These are phyloP conservation scores for Mesorhabditis spiculigera DNA, from an alignment of 2,888 invertebrate genomes.

Conservation along the genomic window DNA sequence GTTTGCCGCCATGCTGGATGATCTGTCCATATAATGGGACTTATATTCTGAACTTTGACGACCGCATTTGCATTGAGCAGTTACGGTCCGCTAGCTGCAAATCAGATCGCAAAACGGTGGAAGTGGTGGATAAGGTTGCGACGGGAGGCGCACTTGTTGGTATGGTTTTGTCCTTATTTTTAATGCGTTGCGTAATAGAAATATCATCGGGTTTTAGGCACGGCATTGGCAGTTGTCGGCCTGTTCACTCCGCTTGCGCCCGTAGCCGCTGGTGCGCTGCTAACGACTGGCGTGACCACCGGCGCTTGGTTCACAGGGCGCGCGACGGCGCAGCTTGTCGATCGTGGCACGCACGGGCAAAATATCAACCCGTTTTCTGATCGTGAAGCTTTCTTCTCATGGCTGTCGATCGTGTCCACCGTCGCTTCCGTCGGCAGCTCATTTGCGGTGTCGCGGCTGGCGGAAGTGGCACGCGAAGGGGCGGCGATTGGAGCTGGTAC, in stretches of 20 bases:
- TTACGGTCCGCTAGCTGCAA: not conserved
- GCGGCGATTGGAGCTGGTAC: not conserved
- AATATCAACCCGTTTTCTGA: not conserved
- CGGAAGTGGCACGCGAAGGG: not conserved
- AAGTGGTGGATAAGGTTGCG: not conserved
- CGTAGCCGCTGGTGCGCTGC: not conserved
- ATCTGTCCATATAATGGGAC: not conserved
- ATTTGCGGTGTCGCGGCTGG: not conserved
- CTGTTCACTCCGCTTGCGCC: not conserved
- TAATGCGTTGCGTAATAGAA: too few relatives aligned
- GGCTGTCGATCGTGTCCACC: not conserved
- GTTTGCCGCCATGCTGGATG: not conserved
- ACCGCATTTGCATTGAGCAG: not conserved
- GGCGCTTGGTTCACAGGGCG: not conserved
- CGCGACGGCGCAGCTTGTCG: not conserved
- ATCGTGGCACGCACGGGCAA: not conserved
- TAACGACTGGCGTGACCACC: too few relatives aligned
- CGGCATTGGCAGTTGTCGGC: not conserved
- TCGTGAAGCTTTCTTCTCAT: not conserved
- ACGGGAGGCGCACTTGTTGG: not conserved
- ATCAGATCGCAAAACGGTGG: not conserved
- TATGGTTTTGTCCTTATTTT: too few relatives aligned
- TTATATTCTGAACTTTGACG: not conserved
- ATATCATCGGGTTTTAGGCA: not conserved
- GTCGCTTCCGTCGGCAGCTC: not conserved